Evolutionary conservation across 2,888 invertebrate genomes (phyloP), one percentile per base, ranked within the genome.

Genomic region (Caenorhabditis zanzibari): DNA sequence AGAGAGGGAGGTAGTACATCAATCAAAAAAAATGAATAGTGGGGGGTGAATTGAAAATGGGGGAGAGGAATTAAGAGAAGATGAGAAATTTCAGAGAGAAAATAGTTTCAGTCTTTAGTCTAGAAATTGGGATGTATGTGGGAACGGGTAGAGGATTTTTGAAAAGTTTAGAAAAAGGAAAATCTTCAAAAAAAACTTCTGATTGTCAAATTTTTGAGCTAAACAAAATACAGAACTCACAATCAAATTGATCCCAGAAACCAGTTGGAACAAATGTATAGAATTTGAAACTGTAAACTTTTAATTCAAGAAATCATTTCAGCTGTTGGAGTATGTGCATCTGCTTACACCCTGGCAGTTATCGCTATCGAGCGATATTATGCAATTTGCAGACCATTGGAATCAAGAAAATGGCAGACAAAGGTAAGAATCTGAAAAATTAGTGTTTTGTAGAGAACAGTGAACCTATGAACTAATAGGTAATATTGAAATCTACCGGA

Each of bases 281-380:
- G n/a, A n/a, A n/a, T 38, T 38, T 38, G 38, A 38, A 38, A 38
- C 38, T 10, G 38, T 38, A 12, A 38, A 38, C 7, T 10, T 38
- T 6, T 38, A 2, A 10, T 10, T 12, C 38, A 38, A 6, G 10
- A 38, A 38, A 10, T 38, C 2, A 10, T 38, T 94, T 28, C 94
- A 95, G 95, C 95, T 64, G 95, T 95, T 81, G 95, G 95, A 0
- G 95, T 95, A 54, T 94, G 95, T 9, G 95, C 95, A 24, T 95
- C 95, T 35, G 95, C 95, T 6, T 95, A 95, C 95, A 95, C 95
- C 0, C 92, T 95, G 86, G 95, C 95, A 49, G 95, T 95, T 69
- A 95, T 95, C 85, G 95, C 95, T 16, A 94, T 95, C 88, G 95
- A 95, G 92, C 93, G 96, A 6, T 95, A 95, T 93, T 95, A 95